phyloP scores from a whole-genome alignment of 2,888 invertebrate genomes.

The Harpalus rubripes region DNA sequence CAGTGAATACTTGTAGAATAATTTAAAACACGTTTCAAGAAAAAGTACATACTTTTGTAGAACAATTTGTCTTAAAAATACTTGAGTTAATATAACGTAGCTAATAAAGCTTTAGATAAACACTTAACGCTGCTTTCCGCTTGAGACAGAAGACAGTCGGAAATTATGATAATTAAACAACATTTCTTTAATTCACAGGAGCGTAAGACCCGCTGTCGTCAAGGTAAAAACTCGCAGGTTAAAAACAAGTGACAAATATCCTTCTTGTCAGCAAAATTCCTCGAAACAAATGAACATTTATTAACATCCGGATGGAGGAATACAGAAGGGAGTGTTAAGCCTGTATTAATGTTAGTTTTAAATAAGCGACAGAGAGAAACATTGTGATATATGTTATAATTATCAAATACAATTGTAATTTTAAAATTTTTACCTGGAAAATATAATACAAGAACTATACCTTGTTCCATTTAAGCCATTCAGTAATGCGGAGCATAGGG shows the following conservation, averaged over 20 bases:
- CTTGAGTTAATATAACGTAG: slow-evolving; percentile 50
- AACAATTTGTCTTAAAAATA: slow-evolving; percentile 48
- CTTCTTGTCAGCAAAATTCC: slow-evolving; percentile 45
- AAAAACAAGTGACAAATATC: slow-evolving; percentile 59
- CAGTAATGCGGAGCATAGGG: too few species aligned
- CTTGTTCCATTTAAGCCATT: too few species aligned
- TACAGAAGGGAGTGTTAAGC: too few species aligned
- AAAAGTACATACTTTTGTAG: slow-evolving; percentile 27
- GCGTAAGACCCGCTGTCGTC: slow-evolving; percentile 29
- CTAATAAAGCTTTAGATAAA: slow-evolving; percentile 59
- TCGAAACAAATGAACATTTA: slow-evolving; percentile 54
- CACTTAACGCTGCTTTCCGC: slow-evolving; percentile 40
- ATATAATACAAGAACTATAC: too few species aligned
- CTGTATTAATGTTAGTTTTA: too few species aligned
- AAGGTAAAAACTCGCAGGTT: slow-evolving; percentile 51
- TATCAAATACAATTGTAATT: too few species aligned
- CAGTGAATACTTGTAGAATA: slow-evolving; percentile 27
- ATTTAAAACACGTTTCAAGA: slow-evolving; percentile 32
- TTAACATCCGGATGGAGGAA: neutral
- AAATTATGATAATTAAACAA: slow-evolving; percentile 63
- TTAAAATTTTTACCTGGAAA: too few species aligned
- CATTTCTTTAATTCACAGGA: slow-evolving; percentile 59
- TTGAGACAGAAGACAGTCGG: slow-evolving; percentile 32
- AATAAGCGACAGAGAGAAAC: too few species aligned
- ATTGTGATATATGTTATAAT: too few species aligned